Base-by-base conservation (phyloP, 2,797 vertebrate species). In the Podarcis lilfordi region DNA sequence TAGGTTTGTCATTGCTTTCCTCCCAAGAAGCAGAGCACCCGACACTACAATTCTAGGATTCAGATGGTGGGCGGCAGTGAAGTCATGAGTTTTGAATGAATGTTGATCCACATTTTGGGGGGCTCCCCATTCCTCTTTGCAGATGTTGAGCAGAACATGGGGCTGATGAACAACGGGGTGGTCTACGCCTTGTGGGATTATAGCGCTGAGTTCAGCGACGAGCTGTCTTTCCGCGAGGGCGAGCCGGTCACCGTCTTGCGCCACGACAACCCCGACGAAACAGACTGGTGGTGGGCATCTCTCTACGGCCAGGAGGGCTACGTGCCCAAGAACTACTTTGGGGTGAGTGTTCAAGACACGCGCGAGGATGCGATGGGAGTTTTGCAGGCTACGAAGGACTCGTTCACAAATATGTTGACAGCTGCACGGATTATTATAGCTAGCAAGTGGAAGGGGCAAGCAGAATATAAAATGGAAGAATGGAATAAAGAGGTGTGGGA, bases 281-380 rank as follows among this genome's bases (percentile, higher is more conserved):
- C 96, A 0, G 96, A 97, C 88, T 99, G 98, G 98, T 99, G 98
- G 98, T 98, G 98, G 98, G 98, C 98, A 0, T 96, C 98, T 0
- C 98, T 99, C 69, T 98, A 97, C 0, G 98, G 98, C 87, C 96
- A 97, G 64, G 98, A 99, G 95, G 98, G 98, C 29, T 98, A 98
- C 0, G 97, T 99, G n/a, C 98, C 98, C 6, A 97, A 96, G n/a
- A 99, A 98, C 97, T 98, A 98, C 89, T 98, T 99, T 37, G 98
- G 98, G 97, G 98, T 98, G 94, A 98, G 97, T 1, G 21, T 78
- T n/a, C 21, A 29, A 11, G 5, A 27, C 68, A 25, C 0, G 25
- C 2, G 1, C 27, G 1, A 13, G 66, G 27, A 68, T 68, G 66
- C 0, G 66, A 9, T 27, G 50, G 50, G 50, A 55, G 13, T 13